phyloP scores from a whole-genome alignment of 2,113 vertebrate species.

The Orthonyx spaldingii region DNA sequence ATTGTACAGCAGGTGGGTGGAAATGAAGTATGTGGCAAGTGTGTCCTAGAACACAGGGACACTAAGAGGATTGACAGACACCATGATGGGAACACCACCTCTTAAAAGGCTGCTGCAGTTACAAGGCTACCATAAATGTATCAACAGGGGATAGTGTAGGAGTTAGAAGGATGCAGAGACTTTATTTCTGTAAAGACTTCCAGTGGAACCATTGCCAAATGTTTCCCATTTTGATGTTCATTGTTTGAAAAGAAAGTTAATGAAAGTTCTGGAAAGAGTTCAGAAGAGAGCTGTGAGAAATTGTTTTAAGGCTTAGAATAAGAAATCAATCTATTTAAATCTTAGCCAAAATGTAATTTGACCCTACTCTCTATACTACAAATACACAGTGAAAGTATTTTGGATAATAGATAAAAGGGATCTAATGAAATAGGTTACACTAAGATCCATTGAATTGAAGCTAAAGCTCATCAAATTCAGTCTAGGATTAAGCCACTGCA shows the following conservation, averaged over 20 bases:
- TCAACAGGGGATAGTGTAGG: not conserved
- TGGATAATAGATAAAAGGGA: constrained; percentile 32
- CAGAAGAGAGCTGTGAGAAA: constrained; percentile 26
- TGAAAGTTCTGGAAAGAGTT: constrained; percentile 30
- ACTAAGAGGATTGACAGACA: not conserved
- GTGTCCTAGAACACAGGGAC: not conserved
- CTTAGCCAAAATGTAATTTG: constrained; percentile 34
- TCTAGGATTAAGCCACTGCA: constrained; percentile 10
- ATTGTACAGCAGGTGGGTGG: not conserved
- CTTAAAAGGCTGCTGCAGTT: not conserved
- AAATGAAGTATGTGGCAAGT: not conserved
- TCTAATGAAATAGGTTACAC: constrained; percentile 36
- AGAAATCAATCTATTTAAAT: constrained; percentile 18
- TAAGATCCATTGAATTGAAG: constrained; percentile 19
- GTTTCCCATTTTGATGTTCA: not conserved
- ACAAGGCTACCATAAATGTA: not conserved
- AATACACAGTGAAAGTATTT: constrained; percentile 20
- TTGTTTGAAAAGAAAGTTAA: constrained; percentile 31
- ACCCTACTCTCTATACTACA: not conserved
- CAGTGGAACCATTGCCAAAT: not conserved
- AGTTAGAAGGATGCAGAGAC: not conserved
- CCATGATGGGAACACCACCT: not conserved
- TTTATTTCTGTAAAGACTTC: not conserved
- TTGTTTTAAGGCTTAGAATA: constrained; percentile 30
- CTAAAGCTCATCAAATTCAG: constrained; percentile 17